phyloP scores from a whole-genome alignment of 2,113 vertebrate species.

The Ondatra zibethicus region DNA sequence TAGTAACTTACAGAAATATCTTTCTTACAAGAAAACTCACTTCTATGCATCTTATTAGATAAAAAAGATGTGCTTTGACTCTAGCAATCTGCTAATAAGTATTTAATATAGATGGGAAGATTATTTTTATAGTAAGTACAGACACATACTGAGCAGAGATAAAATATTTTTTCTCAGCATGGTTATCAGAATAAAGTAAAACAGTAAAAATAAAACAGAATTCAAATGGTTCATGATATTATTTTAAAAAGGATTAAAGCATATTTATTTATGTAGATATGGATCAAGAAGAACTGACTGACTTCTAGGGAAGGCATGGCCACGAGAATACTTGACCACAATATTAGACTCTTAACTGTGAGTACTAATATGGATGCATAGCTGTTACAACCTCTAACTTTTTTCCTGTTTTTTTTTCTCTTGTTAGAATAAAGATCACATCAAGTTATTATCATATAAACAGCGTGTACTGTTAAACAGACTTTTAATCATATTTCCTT shows the following conservation, averaged over 20 bases:
- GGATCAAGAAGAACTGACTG: neutral
- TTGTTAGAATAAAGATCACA: neutral
- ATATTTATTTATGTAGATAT: neutral
- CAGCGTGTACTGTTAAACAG: neutral
- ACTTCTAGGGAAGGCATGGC: neutral
- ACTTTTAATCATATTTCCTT: neutral
- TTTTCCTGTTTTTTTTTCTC: constrained; percentile 19
- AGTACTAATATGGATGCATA: neutral
- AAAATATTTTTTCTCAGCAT: neutral
- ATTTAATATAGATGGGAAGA: constrained; percentile 42
- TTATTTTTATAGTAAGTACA: constrained; percentile 7
- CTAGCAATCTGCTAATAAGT: neutral
- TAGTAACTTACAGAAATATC: constrained; percentile 11
- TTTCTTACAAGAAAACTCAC: neutral
- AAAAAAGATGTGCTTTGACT: constrained; percentile 24
- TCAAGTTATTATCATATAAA: neutral
- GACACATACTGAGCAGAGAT: neutral
- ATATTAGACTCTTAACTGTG: neutral
- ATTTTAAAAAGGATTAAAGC: neutral
- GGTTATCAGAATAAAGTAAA: neutral
- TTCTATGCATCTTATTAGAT: neutral
- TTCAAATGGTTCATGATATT: neutral
- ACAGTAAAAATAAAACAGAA: neutral
- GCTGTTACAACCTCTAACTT: neutral
- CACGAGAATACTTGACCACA: neutral